A percentile compares a stretch with the other conserved stretches of the same genome.
These are phyloP conservation scores for Cariama cristata DNA, from an alignment of 2,113 vertebrate species.

Conservation along the genomic window DNA sequence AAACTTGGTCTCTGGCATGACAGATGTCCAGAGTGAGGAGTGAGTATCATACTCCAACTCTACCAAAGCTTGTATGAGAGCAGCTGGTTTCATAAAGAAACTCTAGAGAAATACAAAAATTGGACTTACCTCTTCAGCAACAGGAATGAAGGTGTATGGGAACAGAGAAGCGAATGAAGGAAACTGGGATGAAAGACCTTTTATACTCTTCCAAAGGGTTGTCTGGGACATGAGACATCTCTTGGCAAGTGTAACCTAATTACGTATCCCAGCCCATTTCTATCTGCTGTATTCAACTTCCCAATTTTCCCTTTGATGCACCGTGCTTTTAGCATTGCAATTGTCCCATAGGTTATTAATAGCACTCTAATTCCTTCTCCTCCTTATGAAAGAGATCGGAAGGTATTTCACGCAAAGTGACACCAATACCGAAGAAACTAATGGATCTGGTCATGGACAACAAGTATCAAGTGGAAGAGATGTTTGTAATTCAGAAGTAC, in stretches of 20 bases:
- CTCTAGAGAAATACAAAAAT: not conserved
- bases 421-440: not conserved
- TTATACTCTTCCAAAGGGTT: constrained; percentile 41
- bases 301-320: constrained; percentile 55
- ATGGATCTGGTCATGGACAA: not conserved
- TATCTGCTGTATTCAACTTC: constrained; percentile 33
- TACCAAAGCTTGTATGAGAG: not conserved
- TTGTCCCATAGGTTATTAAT: constrained; percentile 44
- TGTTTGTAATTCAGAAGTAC: not conserved
- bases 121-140: constrained; percentile 25
- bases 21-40: not conserved
- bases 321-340: not conserved
- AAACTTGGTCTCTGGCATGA: not conserved
- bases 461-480: not conserved
- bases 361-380: not conserved
- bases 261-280: constrained; percentile 58
- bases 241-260: constrained; percentile 33
- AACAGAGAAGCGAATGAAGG: not conserved
- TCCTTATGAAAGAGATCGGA: constrained; percentile 48
- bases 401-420: constrained; percentile 36
- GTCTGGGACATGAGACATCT: constrained; percentile 62
- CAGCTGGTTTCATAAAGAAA: not conserved
- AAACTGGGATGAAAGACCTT: not conserved
- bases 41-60: not conserved
- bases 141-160: not conserved